Evolutionary conservation across 2,888 invertebrate genomes (phyloP).

Genomic region (Thecophora atra): DNA sequence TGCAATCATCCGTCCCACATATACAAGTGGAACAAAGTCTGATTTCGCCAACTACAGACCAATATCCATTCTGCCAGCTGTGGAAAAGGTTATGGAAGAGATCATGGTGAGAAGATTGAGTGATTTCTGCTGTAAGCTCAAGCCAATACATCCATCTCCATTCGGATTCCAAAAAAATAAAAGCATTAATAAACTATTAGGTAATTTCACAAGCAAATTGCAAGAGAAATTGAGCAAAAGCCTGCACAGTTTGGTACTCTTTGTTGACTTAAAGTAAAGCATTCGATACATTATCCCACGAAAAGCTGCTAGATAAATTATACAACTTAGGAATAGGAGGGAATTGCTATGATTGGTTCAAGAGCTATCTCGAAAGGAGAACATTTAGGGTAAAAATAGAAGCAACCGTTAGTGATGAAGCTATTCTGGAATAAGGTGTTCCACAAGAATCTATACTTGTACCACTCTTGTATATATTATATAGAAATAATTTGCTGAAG

Average conservation of each 20-base stretch:
- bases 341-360: conserved; percentile 8
- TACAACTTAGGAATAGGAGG: conserved; percentile 24
- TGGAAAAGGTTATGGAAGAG: conserved; percentile 36
- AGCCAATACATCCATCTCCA: conserved; percentile 15
- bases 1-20: conserved; percentile 19
- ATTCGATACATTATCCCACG: conserved; percentile 30
- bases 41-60: conserved; percentile 28
- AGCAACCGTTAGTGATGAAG: background rate
- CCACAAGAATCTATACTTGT: conserved; percentile 25
- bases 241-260: conserved; percentile 6
- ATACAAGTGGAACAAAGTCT: conserved; percentile 30
- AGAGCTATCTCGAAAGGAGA: conserved; percentile 17
- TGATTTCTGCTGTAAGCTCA: conserved; percentile 20
- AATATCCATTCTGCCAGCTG: conserved; percentile 9
- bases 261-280: conserved; percentile 36
- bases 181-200: conserved; percentile 24
- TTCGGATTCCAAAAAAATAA: conserved; percentile 26
- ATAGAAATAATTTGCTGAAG: conserved; percentile 25
- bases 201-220: conserved; percentile 3
- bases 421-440: background rate
- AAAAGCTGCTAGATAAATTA: background rate
- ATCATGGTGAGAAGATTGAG: conserved; percentile 27
- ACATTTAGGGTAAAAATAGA: conserved; percentile 6
- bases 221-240: conserved; percentile 25
- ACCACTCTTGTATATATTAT: conserved; percentile 22